Evolutionary conservation across 2,113 vertebrate species (phyloP).

Genomic region (Meles meles): DNA sequence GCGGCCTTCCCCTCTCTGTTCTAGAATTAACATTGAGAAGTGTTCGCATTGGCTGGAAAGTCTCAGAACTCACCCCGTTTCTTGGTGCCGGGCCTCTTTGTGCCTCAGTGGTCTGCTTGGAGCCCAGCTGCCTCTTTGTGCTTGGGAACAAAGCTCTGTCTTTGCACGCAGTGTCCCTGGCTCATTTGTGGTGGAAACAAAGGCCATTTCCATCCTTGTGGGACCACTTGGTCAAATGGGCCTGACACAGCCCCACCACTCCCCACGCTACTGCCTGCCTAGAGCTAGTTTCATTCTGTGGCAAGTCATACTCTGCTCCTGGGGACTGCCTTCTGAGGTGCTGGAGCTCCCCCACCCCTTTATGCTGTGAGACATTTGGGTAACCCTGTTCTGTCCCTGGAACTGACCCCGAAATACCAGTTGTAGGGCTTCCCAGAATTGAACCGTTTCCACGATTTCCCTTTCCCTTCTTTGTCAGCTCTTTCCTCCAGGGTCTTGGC

Average conservation of each 20-base stretch:
- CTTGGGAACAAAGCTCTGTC: neutral
- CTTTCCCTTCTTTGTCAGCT: slow-evolving; percentile 58
- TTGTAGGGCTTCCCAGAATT: slow-evolving; percentile 49
- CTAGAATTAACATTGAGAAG: neutral
- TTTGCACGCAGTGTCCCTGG: neutral
- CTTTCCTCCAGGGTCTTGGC: slow-evolving; percentile 56
- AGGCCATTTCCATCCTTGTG: neutral
- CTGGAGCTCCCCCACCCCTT: neutral
- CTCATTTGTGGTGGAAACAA: neutral
- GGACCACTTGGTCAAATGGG: neutral
- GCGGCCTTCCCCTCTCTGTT: neutral
- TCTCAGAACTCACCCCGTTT: neutral
- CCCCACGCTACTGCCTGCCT: too few species aligned
- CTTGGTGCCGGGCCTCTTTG: neutral
- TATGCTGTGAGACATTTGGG: neutral
- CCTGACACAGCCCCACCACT: slow-evolving; percentile 7
- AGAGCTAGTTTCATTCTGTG: neutral
- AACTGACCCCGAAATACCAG: neutral
- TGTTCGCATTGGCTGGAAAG: neutral
- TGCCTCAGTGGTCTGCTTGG: neutral
- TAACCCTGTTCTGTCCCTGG: neutral
- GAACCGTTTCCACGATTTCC: neutral
- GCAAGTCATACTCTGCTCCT: neutral
- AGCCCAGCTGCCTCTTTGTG: neutral
- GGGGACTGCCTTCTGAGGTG: neutral